These are phyloP conservation scores for Eumaeus atala DNA, from an alignment of 1,140 invertebrate species.

Conservation along the genomic window DNA sequence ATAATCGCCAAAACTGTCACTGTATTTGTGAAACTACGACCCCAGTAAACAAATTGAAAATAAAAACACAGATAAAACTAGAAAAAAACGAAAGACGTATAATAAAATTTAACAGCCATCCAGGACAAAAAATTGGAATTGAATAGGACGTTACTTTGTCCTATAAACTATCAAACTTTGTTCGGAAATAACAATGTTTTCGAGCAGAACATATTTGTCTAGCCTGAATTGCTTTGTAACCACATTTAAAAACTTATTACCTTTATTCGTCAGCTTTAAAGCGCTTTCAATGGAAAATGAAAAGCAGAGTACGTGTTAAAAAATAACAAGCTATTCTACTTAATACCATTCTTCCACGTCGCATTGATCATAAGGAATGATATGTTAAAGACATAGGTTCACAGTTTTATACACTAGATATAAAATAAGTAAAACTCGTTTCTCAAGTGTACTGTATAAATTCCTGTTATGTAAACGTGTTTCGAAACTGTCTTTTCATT, in stretches of 20 bases:
- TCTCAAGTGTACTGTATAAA: no score
- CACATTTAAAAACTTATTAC: slow-evolving; percentile 3
- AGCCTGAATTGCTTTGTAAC: neutral
- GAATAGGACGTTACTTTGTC: slow-evolving; percentile 7
- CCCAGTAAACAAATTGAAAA: no score
- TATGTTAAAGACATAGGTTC: slow-evolving; percentile 34
- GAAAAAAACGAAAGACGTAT: no score
- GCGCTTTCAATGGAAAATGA: slow-evolving; percentile 11
- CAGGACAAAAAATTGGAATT: neutral
- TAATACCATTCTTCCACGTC: slow-evolving; percentile 49
- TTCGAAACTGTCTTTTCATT: no score
- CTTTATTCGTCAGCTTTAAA: no score
- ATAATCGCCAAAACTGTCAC: no score
- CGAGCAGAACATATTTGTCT: slow-evolving; percentile 4
- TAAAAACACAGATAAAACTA: no score
- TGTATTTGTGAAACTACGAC: no score
- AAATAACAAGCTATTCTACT: slow-evolving; percentile 34
- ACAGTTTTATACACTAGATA: slow-evolving; percentile 13
- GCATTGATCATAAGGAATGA: slow-evolving; percentile 41
- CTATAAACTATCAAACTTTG: slow-evolving; percentile 2
- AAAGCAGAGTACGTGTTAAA: slow-evolving; percentile 29
- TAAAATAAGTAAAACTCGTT: no score
- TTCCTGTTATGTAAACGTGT: no score
- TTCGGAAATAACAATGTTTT: neutral
- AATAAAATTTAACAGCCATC: no score